Evolutionary conservation across 2,888 invertebrate genomes (phyloP), one percentile per base, ranked within the genome.

Genomic region (Pseudococcus longispinus): DNA sequence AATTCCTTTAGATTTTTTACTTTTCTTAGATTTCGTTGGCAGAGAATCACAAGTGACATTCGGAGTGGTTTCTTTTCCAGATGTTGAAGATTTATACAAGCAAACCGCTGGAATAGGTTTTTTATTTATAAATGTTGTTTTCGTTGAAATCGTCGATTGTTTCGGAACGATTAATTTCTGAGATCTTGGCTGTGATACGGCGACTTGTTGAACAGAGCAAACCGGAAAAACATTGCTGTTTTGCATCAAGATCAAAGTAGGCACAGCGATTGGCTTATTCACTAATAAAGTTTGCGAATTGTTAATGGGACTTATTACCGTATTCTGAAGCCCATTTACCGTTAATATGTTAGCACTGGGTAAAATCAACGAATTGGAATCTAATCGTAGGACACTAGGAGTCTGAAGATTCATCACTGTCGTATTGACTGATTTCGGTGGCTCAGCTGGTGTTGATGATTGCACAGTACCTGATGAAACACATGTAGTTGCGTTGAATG

Each of bases 91-190:
- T 29, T 88, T 88, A 13, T 88, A 88, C 32, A 88, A 86, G 6
- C 83, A 84, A 44, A 90, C 89, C 5, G 90, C 89, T 8, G 90
- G 89, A 74, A 90, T 90, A 2, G 90, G 90, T 18, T 89, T 89
- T 88, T 90, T 90, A 85, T 90, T 90, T 1, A 88, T 88, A 84
- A 89, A 89, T 18, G 90, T 90, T 4, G 89, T 90, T 82, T 88
- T 88, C 6, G 90, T 90, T 3, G 88, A 87, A 84, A 89, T 77
- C 0, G 26, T 89, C 42, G 88, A 87, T n/a, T 80, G 87, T 85
- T 89, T 89, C 2, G 89, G 89, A 44, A 88, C 86, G 42, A 89
- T 88, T 37, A 88, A 85, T 88, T 86, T 86, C 20, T 86, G 77
- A 42, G 85, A 65, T 65, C 70, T 80, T 42, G 5, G 84, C n/a